Percentiles rank a stretch among this genome's conserved stretches.
Conservation (phyloP, 2,113 vertebrate genomes). For the Chascanopsetta lugubris region DNA sequence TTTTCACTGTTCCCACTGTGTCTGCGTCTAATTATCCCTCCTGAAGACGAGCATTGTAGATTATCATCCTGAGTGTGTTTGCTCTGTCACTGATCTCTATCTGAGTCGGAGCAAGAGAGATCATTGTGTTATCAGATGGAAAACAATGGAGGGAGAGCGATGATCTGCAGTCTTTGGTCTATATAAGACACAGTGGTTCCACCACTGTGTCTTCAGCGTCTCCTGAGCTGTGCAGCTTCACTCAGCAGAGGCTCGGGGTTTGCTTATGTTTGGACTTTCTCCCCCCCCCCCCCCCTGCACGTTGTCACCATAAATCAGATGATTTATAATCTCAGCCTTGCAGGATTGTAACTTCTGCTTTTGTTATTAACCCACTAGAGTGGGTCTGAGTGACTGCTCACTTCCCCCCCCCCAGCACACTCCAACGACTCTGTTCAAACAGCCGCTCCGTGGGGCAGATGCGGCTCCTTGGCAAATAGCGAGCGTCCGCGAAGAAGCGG, state of each 20-base stretch:
- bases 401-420: constrained; percentile 48
- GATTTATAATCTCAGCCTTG: constrained; percentile 73
- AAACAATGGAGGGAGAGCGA: constrained; percentile 58
- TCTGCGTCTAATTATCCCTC: constrained; percentile 46
- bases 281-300: constrained; percentile 31
- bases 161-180: constrained; percentile 42
- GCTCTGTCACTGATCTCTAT: constrained; percentile 56
- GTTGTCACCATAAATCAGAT: constrained; percentile 78
- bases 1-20: no score
- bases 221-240: constrained; percentile 41
- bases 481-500: constrained; percentile 36
- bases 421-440: constrained; percentile 53
- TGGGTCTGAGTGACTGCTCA: constrained; percentile 69
- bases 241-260: constrained; percentile 64
- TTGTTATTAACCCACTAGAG: constrained; percentile 65
- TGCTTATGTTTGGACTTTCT: constrained; percentile 77
- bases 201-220: constrained; percentile 39
- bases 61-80: constrained; percentile 63
- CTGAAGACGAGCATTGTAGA: constrained; percentile 42
- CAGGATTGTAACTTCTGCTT: constrained; percentile 70
- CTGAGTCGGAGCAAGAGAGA: constrained; percentile 53
- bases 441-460: constrained; percentile 20
- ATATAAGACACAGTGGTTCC: constrained; percentile 39
- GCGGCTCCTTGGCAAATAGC: constrained; percentile 29
- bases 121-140: constrained; percentile 74